phyloP scores from a whole-genome alignment of 2,888 invertebrate genomes.

The Anoncus sp. region DNA sequence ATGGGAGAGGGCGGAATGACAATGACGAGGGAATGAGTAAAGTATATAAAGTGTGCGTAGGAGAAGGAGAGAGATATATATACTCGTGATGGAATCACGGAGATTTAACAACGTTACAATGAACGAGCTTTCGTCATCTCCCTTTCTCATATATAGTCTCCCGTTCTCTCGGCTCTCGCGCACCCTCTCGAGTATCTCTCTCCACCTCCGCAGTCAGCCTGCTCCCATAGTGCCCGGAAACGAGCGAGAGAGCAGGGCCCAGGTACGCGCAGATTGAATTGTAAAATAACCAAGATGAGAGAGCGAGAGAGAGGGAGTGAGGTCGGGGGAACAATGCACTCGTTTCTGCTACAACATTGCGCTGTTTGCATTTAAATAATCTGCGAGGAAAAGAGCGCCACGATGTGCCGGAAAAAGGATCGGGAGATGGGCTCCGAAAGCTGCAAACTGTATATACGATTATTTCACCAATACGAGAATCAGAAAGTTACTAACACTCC shows the following conservation, averaged over 20 bases:
- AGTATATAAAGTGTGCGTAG: conserved; percentile 57
- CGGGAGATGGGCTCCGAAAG: conserved; percentile 14
- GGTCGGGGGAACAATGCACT: conserved; percentile 78
- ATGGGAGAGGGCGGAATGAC: conserved; percentile 41
- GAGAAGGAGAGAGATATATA: conserved; percentile 50
- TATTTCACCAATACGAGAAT: conserved; percentile 37
- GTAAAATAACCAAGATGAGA: conserved; percentile 79
- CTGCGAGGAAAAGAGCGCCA: conserved; percentile 70
- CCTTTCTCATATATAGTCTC: conserved; percentile 49
- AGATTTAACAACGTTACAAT: conserved; percentile 81
- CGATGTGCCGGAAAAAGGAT: not conserved
- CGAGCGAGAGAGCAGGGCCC: conserved; percentile 30
- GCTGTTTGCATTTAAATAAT: conserved; percentile 82
- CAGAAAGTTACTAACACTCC: not conserved
- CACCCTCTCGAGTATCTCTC: conserved; percentile 45
- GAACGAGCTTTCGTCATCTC: conserved; percentile 72
- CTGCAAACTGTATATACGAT: conserved; percentile 8
- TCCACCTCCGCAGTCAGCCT: conserved; percentile 7
- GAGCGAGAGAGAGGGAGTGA: conserved; percentile 66
- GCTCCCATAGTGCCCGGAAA: conserved; percentile 7
- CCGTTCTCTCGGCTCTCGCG: conserved; percentile 52
- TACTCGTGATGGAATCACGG: conserved; percentile 79
- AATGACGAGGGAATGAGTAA: conserved; percentile 28
- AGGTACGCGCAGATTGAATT: conserved; percentile 79
- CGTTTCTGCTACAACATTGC: conserved; percentile 78